These are phyloP conservation scores for Paradoxurus hermaphroditus DNA, from an alignment of 2,113 vertebrate species.

Conservation along the genomic window DNA sequence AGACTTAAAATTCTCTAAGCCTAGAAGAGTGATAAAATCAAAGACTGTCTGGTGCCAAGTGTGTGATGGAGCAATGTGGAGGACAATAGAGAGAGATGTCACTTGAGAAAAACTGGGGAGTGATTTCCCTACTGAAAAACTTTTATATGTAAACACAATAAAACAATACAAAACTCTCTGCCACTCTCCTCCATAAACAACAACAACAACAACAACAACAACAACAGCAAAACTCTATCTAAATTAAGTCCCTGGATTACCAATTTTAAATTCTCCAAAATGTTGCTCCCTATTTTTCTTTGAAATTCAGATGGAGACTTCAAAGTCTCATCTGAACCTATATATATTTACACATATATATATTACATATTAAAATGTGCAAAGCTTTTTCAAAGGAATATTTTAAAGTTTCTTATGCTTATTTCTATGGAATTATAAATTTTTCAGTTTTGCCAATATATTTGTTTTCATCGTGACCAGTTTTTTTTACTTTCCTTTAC, in stretches of 20 bases:
- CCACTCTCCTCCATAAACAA: not conserved
- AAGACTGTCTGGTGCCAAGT: not conserved
- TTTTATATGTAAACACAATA: not conserved
- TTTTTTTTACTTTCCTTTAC: not conserved
- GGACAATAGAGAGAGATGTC: not conserved
- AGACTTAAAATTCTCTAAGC: not conserved
- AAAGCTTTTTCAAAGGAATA: not conserved
- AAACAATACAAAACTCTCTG: not conserved
- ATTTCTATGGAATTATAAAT: not conserved
- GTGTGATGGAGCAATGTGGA: not conserved
- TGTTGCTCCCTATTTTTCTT: not conserved
- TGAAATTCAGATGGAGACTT: constrained; percentile 21
- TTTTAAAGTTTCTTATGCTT: not conserved
- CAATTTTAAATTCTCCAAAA: not conserved
- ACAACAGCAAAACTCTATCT: not conserved
- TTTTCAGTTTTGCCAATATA: not conserved
- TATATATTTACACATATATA: not conserved
- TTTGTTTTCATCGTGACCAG: not conserved
- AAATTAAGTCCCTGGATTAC: not conserved
- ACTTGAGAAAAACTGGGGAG: not conserved
- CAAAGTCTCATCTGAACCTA: not conserved
- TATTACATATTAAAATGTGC: not conserved
- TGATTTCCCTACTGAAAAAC: not conserved
- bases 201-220: not conserved
- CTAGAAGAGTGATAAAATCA: not conserved